phyloP scores from a whole-genome alignment of 1,140 invertebrate species.

The Drosophila biarmipes region DNA sequence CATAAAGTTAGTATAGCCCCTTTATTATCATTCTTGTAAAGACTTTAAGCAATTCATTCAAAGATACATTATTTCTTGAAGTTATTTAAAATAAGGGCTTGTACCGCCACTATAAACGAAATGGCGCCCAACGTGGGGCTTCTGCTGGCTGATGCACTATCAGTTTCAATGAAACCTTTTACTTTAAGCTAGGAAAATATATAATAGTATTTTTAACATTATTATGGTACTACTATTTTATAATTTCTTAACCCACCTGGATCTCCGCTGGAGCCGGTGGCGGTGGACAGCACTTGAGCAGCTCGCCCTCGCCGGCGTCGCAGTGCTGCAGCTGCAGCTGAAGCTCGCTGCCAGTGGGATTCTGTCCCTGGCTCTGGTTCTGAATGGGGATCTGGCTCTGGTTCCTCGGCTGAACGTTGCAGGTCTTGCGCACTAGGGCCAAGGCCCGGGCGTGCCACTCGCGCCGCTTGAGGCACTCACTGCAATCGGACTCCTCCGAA shows the following conservation, averaged over 20 bases:
- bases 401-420: slow-evolving; percentile 83
- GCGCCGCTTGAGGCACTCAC: slow-evolving; percentile 82
- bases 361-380: neutral
- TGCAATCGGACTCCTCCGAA: slow-evolving; percentile 83
- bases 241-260: too few species aligned
- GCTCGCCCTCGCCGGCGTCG: slow-evolving; percentile 82
- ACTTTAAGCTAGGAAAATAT: too few species aligned
- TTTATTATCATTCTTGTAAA: too few species aligned
- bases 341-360: slow-evolving; percentile 52
- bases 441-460: slow-evolving; percentile 83
- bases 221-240: too few species aligned
- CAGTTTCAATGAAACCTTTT: too few species aligned
- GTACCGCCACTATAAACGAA: neutral
- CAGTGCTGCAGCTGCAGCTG: slow-evolving; percentile 68
- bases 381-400: slow-evolving; percentile 11
- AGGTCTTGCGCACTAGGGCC: slow-evolving; percentile 80
- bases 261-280: slow-evolving; percentile 7
- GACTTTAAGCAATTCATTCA: too few species aligned
- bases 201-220: too few species aligned
- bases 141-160: too few species aligned
- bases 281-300: slow-evolving; percentile 81
- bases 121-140: neutral
- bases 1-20: too few species aligned
- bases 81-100: too few species aligned
- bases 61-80: too few species aligned